Conservation (phyloP, 2,888 invertebrate species). For the Nemotelus nigrinus region DNA sequence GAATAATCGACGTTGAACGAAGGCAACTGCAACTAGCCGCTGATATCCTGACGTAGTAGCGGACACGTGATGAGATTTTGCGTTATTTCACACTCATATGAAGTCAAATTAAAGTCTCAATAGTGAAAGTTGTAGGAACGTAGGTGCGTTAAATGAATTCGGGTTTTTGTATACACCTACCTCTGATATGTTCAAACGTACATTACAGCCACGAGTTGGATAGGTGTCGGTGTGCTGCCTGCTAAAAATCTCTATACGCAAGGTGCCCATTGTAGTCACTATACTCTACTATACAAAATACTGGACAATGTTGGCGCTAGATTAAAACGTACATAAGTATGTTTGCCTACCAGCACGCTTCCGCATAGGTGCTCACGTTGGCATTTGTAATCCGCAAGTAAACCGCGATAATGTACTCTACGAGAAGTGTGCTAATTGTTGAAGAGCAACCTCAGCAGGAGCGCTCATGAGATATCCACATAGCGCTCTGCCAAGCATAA, state of each 20-base stretch:
- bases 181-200: too few relatives aligned
- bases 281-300: not conserved
- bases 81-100: conserved; percentile 31
- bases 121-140: conserved; percentile 9
- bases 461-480: conserved; percentile 29
- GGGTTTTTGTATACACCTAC: not conserved
- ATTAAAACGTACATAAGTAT: conserved; percentile 21
- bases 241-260: conserved; percentile 20
- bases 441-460: conserved; percentile 13
- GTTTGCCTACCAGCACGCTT: not conserved
- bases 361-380: conserved; percentile 11
- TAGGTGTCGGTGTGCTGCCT: conserved; percentile 3
- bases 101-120: not conserved
- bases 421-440: conserved; percentile 43
- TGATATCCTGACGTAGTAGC: conserved; percentile 5
- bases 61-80: conserved; percentile 30
- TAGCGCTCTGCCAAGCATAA: not conserved
- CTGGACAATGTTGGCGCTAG: not conserved
- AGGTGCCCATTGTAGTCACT: not conserved
- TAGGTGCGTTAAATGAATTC: conserved; percentile 7
- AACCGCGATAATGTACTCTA: conserved; percentile 43
- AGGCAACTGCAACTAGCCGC: conserved; percentile 7
- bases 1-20: conserved; percentile 21
- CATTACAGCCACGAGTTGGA: not conserved
- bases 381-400: conserved; percentile 44